Conservation (phyloP, 2,113 vertebrate species). For the Saccopteryx leptura region DNA sequence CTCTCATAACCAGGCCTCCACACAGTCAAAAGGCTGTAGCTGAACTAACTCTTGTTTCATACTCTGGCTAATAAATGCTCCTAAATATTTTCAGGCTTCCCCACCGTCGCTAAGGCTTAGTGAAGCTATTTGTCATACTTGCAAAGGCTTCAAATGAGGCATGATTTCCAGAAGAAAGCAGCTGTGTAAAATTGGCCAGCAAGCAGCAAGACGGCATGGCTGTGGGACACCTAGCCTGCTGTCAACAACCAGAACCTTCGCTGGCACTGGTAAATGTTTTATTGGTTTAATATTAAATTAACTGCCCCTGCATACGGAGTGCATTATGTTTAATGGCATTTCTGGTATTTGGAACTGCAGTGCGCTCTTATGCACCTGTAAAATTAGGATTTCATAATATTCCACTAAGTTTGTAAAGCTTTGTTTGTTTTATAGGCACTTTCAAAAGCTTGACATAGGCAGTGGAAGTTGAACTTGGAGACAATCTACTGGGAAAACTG, state of each 20-base stretch:
- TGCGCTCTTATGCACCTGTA: slow-evolving; percentile 89
- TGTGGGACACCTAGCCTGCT: slow-evolving; percentile 86
- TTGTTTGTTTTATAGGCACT: slow-evolving; percentile 81
- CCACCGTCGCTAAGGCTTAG: slow-evolving; percentile 85
- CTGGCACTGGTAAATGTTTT: slow-evolving; percentile 87
- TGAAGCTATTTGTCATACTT: slow-evolving; percentile 88
- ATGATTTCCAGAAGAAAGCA: slow-evolving; percentile 86
- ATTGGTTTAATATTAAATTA: slow-evolving; percentile 91
- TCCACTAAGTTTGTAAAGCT: slow-evolving; percentile 84
- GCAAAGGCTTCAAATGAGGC: slow-evolving; percentile 83
- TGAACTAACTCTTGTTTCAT: slow-evolving; percentile 80
- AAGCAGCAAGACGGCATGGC: slow-evolving; percentile 84
- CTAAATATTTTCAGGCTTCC: slow-evolving; percentile 88
- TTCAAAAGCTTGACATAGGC: slow-evolving; percentile 72
- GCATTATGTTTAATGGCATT: slow-evolving; percentile 86
- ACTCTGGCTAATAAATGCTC: slow-evolving; percentile 86
- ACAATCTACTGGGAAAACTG: slow-evolving; percentile 58
- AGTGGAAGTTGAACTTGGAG: slow-evolving; percentile 75
- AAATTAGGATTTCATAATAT: slow-evolving; percentile 87
- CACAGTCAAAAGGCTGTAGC: slow-evolving; percentile 54
- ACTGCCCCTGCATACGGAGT: slow-evolving; percentile 85
- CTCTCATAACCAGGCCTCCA: slow-evolving; percentile 36
- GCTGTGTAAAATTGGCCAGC: slow-evolving; percentile 85
- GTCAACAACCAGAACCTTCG: slow-evolving; percentile 87
- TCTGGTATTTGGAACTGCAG: slow-evolving; percentile 85